A percentile compares a stretch with the other conserved stretches of the same genome.
Evolutionary conservation across 2,113 vertebrate species (phyloP).

Genomic region (Apus apus): DNA sequence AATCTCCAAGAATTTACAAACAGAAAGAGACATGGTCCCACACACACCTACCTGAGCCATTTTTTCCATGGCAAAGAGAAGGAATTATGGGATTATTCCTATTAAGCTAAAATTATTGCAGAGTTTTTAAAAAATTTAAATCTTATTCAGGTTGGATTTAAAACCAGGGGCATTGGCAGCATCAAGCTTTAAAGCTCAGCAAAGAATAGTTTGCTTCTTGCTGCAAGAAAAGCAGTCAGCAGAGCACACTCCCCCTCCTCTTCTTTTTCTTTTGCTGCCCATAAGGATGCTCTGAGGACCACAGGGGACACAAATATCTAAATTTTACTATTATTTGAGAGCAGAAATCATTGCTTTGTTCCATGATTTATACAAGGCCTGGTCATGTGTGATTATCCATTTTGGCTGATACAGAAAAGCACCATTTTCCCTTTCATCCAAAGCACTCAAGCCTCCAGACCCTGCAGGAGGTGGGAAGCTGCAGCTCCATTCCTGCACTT

Average conservation of each 20-base stretch:
- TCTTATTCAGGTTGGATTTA: background rate
- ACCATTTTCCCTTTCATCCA: background rate
- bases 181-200: background rate
- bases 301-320: background rate
- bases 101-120: background rate
- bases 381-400: background rate
- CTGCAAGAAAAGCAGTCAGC: background rate
- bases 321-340: background rate
- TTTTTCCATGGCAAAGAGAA: background rate
- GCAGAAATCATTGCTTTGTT: background rate
- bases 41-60: background rate
- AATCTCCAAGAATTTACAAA: background rate
- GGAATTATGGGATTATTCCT: background rate
- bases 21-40: background rate
- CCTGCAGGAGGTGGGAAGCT: background rate
- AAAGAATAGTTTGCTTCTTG: background rate
- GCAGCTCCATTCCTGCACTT: rapidly evolving
- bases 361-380: background rate
- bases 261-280: background rate
- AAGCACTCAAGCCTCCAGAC: background rate
- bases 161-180: background rate
- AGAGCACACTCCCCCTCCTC: background rate
- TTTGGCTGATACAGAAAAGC: background rate
- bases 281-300: background rate
- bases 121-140: background rate